Evolutionary conservation across 2,888 invertebrate species (phyloP), one percentile per base, ranked within the genome.

Genomic region (Apeira syringaria): DNA sequence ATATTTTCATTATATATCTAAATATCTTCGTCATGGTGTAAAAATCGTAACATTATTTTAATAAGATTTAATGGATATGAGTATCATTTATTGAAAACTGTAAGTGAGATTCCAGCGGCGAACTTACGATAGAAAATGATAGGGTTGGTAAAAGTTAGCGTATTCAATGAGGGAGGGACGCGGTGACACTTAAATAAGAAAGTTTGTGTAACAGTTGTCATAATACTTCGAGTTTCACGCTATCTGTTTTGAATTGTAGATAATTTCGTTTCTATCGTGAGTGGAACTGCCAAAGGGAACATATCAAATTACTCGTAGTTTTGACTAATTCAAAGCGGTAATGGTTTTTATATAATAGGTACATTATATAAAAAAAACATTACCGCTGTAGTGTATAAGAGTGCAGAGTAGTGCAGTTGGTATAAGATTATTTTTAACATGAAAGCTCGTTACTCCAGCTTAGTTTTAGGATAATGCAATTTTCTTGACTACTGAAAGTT

Each of bases 221-320:
- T 60, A 68, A 64, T 68, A 66, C 62, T 64, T 65, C 58, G 53
- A 68, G 64, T 68, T 68, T 65, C 58, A 65, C 64, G 63, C 60
- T 59, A 55, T 40, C 35, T 54, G 44, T 51, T 63, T 59, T 53
- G 57, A 59, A 63, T 59, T 49, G 51, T 46, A 59, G 28, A 59
- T 70, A 67, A 67, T 68, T 64, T 64, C 41, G 32, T 57, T 55
- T 27, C 35, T 46, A 54, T 48, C 41, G 26, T 36, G 15, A 15
- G 4, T 43, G 37, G 38, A 47, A 47, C 32, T 34, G 44, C 41
- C 35, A 29, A 4, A 15, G 33, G 24, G 25, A 44, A 42, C 38
- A 35, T 47, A 39, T 30, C 27, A 35, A 43, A 43, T 37, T 29
- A 29, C 35, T 44, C 2, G 9, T 32, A 31, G 20, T 20, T n/a